Percentiles rank a stretch among this genome's conserved stretches.
These are phyloP conservation scores for Melanotaenia nigrans DNA, from an alignment of 2,797 vertebrate species.

Conservation along the genomic window DNA sequence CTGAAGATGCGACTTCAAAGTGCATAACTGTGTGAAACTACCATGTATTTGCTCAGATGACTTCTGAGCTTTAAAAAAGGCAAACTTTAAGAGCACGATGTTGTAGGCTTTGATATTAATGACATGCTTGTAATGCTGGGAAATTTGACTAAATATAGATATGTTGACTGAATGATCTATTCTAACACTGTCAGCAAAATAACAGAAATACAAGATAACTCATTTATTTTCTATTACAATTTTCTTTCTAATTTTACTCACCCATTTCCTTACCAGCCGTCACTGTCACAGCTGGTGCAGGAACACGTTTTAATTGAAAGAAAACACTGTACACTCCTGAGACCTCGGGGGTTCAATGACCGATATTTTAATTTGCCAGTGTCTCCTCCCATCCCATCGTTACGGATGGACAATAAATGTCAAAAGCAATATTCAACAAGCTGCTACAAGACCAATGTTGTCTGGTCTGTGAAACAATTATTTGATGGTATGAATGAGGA, in stretches of 20 bases:
- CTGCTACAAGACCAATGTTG: not conserved
- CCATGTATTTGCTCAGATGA: conserved; percentile 60
- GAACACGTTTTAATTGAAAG: conserved; percentile 36
- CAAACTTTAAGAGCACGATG: conserved; percentile 42
- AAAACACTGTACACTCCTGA: conserved; percentile 21
- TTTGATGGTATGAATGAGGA: not conserved
- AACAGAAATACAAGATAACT: conserved; percentile 1
- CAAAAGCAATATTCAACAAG: not conserved
- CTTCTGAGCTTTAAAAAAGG: conserved; percentile 31
- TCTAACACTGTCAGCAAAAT: conserved; percentile 21
- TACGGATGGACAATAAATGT: not conserved
- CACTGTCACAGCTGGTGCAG: conserved; percentile 15
- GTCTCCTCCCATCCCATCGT: not conserved
- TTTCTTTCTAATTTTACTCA: conserved; percentile 7
- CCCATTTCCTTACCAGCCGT: conserved; percentile 1
- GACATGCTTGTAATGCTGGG: conserved; percentile 40
- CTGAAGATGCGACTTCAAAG: conserved; percentile 62
- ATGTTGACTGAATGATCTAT: conserved; percentile 14
- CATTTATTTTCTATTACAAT: not conserved
- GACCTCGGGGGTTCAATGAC: conserved; percentile 27
- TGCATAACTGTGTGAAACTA: conserved; percentile 64
- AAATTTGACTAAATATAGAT: conserved; percentile 36
- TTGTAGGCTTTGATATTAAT: conserved; percentile 52
- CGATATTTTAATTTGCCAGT: not conserved
- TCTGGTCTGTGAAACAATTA: not conserved